Evolutionary conservation across 1,140 invertebrate genomes (phyloP).

Genomic region (Macrostomum lignano): DNA sequence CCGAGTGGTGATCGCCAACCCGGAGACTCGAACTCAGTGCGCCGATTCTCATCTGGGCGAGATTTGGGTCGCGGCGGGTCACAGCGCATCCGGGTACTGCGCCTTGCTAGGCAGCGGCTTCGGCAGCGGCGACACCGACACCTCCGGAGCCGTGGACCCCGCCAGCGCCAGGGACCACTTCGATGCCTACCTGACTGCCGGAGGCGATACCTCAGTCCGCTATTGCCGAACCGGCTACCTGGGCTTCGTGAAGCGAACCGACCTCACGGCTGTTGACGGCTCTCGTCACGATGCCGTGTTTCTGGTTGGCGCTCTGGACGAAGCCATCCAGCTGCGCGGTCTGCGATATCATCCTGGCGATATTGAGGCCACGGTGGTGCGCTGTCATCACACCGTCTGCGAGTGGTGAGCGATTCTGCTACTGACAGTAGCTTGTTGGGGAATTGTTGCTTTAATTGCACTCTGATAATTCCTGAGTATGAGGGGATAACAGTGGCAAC

Average conservation of each 20-base stretch:
- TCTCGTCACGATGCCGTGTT: constrained; percentile 92
- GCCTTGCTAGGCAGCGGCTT: too few relatives aligned
- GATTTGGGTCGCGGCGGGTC: constrained; percentile 61
- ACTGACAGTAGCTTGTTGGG: too few relatives aligned
- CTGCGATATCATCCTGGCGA: constrained; percentile 99
- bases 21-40: constrained; percentile 92
- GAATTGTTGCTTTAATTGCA: too few relatives aligned
- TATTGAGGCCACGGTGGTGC: constrained; percentile 84
- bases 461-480: too few relatives aligned
- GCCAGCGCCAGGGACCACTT: too few relatives aligned
- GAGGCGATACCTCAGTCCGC: constrained; percentile 67
- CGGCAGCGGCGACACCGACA: too few relatives aligned
- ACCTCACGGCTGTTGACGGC: constrained; percentile 47
- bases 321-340: constrained; percentile 77
- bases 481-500: too few relatives aligned
- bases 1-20: constrained; percentile 90
- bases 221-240: constrained; percentile 91
- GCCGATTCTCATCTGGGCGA: constrained; percentile 94
- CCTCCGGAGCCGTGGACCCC: too few relatives aligned
- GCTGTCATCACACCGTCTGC: constrained; percentile 72
- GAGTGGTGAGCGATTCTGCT: constrained; percentile 56
- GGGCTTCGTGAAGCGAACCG: constrained; percentile 75
- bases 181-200: too few relatives aligned
- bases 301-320: constrained; percentile 86
- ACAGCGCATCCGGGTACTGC: constrained; percentile 82